phyloP scores from a whole-genome alignment of 2,797 vertebrate species.

The Hirundo rustica region DNA sequence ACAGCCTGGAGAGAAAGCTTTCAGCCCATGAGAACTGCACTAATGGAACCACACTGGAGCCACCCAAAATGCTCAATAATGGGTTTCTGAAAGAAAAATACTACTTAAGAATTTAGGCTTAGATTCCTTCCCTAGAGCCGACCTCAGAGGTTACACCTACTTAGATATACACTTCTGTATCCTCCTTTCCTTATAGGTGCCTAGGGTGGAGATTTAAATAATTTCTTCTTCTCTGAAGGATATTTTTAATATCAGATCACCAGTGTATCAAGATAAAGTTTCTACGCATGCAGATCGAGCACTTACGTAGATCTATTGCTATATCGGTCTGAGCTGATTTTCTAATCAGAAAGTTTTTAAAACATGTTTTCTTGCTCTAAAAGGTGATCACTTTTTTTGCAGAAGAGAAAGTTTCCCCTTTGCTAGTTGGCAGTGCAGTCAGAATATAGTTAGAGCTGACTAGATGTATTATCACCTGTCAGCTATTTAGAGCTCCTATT shows the following conservation, averaged over 20 bases:
- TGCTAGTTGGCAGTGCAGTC: constrained; percentile 8
- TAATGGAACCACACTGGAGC: background rate
- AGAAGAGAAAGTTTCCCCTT: constrained; percentile 8
- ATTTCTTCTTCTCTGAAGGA: background rate
- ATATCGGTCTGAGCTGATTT: background rate
- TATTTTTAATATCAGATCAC: background rate
- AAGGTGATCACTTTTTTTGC: background rate
- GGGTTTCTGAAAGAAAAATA: background rate
- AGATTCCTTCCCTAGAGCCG: background rate
- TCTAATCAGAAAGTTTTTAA: background rate
- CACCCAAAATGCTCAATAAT: background rate
- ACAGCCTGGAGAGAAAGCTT: background rate
- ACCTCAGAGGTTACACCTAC: background rate
- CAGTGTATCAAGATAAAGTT: background rate
- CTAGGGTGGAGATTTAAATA: background rate
- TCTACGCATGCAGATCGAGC: background rate
- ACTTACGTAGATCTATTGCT: fast-evolving
- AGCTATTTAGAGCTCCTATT: constrained; percentile 61
- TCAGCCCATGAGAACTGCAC: background rate
- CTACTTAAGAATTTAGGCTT: background rate
- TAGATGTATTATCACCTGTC: constrained; percentile 62
- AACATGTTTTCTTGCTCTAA: background rate
- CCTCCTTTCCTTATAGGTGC: background rate
- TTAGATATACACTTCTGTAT: background rate
- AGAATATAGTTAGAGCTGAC: constrained; percentile 40